phyloP scores from a whole-genome alignment of 1,140 invertebrate species.

The Ganaspis sp. region DNA sequence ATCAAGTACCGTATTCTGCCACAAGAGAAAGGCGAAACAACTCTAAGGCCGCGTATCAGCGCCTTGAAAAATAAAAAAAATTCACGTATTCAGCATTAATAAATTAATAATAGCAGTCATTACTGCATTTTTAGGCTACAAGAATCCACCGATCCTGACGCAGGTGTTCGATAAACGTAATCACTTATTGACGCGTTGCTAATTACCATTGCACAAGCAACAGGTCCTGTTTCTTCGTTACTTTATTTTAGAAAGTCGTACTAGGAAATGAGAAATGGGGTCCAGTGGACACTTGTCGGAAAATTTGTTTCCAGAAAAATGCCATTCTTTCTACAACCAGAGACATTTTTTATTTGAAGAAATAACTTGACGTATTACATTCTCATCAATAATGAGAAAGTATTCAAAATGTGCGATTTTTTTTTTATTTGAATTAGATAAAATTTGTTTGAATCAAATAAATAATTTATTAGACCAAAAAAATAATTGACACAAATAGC shows the following conservation, averaged over 20 bases:
- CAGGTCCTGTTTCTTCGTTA: not conserved
- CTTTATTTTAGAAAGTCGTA: conserved; percentile 9
- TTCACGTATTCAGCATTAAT: not conserved
- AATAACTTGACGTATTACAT: no score
- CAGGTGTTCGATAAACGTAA: conserved; percentile 28
- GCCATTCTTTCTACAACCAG: no score
- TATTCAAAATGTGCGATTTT: no score
- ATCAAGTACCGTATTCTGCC: not conserved
- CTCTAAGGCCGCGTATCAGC: not conserved
- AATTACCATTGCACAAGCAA: not conserved
- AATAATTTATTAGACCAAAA: no score
- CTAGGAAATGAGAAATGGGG: not conserved
- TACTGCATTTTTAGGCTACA: not conserved
- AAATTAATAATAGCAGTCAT: not conserved
- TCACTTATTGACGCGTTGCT: not conserved
- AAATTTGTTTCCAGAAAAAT: no score
- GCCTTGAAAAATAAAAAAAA: not conserved
- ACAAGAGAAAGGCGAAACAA: not conserved
- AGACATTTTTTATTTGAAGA: no score
- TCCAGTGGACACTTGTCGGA: no score
- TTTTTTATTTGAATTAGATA: no score
- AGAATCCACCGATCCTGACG: not conserved
- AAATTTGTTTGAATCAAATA: no score
- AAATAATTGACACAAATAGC: no score
- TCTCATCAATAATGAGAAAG: no score